Evolutionary conservation across 1,140 invertebrate genomes (phyloP).

Genomic region (Drosophila sucinea): DNA sequence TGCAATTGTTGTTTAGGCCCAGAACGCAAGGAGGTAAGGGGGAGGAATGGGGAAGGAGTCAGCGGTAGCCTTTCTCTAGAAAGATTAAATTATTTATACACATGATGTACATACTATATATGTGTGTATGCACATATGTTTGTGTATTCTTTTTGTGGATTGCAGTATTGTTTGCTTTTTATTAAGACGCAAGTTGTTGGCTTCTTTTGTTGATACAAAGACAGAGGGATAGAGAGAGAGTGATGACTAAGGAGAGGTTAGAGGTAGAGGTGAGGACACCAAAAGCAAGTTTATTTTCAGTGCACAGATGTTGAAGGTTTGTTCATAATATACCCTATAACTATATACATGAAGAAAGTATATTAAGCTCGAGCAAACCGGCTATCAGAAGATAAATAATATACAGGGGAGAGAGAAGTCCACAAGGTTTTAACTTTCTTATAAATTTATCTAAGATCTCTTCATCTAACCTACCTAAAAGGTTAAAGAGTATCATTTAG

Average conservation of each 20-base stretch:
- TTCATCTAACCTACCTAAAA: constrained; percentile 37
- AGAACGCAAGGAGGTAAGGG: background rate
- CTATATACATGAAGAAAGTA: background rate
- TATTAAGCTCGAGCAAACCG: background rate
- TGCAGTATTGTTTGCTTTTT: constrained; percentile 63
- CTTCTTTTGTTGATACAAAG: constrained; percentile 50
- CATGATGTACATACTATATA: background rate
- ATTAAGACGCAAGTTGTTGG: constrained; percentile 45
- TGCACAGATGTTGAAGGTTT: constrained; percentile 3
- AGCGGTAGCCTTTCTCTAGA: constrained; percentile 10
- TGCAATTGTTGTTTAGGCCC: constrained; percentile 21
- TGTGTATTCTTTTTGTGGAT: constrained; percentile 26
- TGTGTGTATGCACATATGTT: background rate
- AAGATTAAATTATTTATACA: constrained; percentile 14
- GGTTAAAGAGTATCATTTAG: background rate
- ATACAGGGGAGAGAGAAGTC: too few species aligned
- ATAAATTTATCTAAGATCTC: background rate
- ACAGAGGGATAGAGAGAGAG: background rate
- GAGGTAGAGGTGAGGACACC: constrained; percentile 16
- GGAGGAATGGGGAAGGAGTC: background rate
- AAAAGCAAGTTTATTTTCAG: constrained; percentile 51
- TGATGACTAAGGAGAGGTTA: too few species aligned
- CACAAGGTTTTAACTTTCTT: too few species aligned
- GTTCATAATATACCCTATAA: background rate
- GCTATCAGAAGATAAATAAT: too few species aligned